These are phyloP conservation scores for Dipus sagitta DNA, from an alignment of 2,797 vertebrate genomes.

Conservation along the genomic window DNA sequence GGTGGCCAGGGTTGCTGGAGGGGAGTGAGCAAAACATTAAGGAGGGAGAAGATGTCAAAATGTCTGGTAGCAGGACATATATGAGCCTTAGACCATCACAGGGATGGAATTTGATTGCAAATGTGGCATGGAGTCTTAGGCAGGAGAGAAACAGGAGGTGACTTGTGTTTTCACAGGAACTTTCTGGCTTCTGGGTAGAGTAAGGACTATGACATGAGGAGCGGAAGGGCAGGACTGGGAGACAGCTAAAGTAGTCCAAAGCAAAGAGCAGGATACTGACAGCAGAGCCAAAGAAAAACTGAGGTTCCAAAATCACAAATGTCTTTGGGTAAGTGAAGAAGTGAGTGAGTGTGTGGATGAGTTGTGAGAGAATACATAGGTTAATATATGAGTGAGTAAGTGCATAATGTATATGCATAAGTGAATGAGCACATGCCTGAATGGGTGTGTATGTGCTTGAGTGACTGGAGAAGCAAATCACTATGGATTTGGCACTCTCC, in stretches of 20 bases:
- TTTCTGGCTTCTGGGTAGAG: neutral
- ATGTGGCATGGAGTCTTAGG: neutral
- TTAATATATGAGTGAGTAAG: too few relatives aligned
- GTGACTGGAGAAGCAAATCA: neutral
- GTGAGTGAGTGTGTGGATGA: neutral
- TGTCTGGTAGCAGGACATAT: neutral
- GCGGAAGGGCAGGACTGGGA: neutral
- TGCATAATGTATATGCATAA: too few relatives aligned
- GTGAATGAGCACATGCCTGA: too few relatives aligned
- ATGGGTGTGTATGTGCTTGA: neutral
- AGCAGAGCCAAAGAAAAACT: neutral
- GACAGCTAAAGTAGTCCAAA: rapidly evolving
- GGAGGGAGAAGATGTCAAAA: neutral
- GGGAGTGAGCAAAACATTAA: neutral
- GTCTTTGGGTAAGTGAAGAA: neutral
- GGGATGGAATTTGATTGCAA: neutral
- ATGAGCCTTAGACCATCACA: neutral
- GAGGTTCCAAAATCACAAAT: neutral
- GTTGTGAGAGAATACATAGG: too few relatives aligned
- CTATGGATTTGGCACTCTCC: neutral
- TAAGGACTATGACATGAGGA: too few relatives aligned
- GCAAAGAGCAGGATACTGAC: too few relatives aligned
- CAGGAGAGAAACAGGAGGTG: neutral
- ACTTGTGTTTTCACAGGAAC: neutral
- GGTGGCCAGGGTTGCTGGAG: rapidly evolving